Conservation (phyloP, 2,113 vertebrate species). For the Chroicocephalus ridibundus region DNA sequence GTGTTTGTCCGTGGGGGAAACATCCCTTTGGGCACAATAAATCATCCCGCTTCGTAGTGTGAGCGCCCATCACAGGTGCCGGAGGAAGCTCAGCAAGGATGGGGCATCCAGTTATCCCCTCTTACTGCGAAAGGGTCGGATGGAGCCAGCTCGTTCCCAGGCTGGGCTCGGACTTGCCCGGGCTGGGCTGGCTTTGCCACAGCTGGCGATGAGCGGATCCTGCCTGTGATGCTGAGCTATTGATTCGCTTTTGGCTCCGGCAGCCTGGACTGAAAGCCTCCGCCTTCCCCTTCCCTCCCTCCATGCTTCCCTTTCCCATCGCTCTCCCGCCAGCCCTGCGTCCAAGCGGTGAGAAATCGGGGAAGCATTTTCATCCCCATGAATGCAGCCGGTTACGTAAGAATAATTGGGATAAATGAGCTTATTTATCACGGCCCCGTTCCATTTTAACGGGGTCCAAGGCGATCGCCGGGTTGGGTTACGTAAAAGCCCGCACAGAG, state of each 20-base stretch:
- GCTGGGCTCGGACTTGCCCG: neutral
- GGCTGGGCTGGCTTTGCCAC: neutral
- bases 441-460: slow-evolving; percentile 3
- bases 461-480: neutral
- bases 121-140: neutral
- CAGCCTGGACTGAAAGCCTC: neutral
- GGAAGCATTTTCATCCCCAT: slow-evolving; percentile 45
- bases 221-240: neutral
- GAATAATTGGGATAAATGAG: slow-evolving; percentile 64
- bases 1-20: neutral
- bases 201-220: neutral
- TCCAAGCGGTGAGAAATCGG: neutral
- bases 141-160: neutral
- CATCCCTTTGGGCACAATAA: neutral
- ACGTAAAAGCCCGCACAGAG: slow-evolving; percentile 52
- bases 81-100: neutral
- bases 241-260: slow-evolving; percentile 10
- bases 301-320: neutral
- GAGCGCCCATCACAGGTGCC: neutral
- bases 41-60: neutral
- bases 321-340: neutral
- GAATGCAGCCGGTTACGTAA: slow-evolving; percentile 55
- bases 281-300: neutral
- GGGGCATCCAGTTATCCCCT: neutral
- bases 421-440: slow-evolving; percentile 42